Evolutionary conservation across 2,888 invertebrate species (phyloP), one percentile per base, ranked within the genome.

Genomic region (Gerris lacustris): DNA sequence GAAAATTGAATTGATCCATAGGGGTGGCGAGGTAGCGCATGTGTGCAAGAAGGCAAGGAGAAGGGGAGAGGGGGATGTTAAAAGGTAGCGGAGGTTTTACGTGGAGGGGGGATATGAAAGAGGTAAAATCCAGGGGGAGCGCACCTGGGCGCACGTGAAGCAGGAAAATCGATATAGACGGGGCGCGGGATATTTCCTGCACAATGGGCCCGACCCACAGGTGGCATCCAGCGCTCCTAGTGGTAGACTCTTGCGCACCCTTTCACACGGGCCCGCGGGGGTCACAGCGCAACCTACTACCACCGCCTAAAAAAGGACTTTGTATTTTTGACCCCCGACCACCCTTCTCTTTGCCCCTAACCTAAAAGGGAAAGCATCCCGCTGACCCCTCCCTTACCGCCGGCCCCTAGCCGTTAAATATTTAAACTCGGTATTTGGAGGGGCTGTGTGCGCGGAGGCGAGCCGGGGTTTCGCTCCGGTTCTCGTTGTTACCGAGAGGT

Each of bases 141-240:
- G 55, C 55, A 55, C 55, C 55, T 55, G 55, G 55, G 55, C 55
- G 55, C 55, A 55, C 55, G 55, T 55, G 55, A 55, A 55, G 15
- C 55, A 55, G 55, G 55, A 55, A 55, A 55, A 55, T 55, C 55
- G 55, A 55, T 55, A 55, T 55, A 15, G 55, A 55, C 9, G 55
- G 15, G 55, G 55, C 11, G 15, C 9, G 55, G 55, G 55, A 55
- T 55, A 55, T 55, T 55, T 55, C 55, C 55, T 55, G 55, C 55
- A 55, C 55, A 55, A 55, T 55, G 55, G 55, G 15, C 55, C 55
- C 9, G 55, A 11, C 55, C 55, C 15, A 55, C 55, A 55, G 55
- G 55, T 55, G 55, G 55, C 15, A 55, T 55, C 55, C 55, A 55
- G 55, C 55, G 55, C 55, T 55, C 55, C 55, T 55, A 55, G 55